Base-by-base conservation (phyloP, 2,888 invertebrate genomes). In the Calameuta idolon region DNA sequence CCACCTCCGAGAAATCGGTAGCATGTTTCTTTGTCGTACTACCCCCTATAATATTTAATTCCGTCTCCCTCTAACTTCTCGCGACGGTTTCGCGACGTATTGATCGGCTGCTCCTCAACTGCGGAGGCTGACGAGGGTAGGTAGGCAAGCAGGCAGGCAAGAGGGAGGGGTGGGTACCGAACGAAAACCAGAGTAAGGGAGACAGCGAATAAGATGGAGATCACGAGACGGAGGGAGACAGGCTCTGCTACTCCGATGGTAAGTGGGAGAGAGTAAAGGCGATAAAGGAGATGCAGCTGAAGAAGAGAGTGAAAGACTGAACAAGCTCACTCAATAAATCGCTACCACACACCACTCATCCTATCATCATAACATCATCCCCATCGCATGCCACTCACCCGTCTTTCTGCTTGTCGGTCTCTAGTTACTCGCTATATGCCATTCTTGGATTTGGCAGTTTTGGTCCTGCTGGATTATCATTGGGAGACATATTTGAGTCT, bases 71-170 rank as follows among this genome's bases (percentile, higher is more conserved):
- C 33, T 69, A 31, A 30, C 33, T 83, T 84, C 86, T 87, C 87
- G 86, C 85, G 87, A 86, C 87, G 86, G 84, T 85, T 83, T 86
- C 82, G 84, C 84, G 87, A 87, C 87, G 90, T 91, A 91, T 91
- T 91, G 91, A 91, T 91, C 91, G 90, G 84, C 84, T 85, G 85
- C 84, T 87, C 83, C 86, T 84, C 82, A 86, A 77, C 78, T 31
- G 31, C 82, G 83, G 85, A 86, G 83, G 81, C 86, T 85, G 86
- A 79, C 76, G 81, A 78, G 81, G 84, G 81, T 83, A 83, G 82
- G 81, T 77, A 80, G 81, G 34, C 23, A n/a, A 23, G n/a, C 74
- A 33, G 12, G 74, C 11, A 15, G 74, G 35, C 31, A 40, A 11
- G 40, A 30, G n/a, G 34, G 55, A 31, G 76, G 80, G 79, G 76